A percentile compares a stretch with the other conserved stretches of the same genome.
Evolutionary conservation across 1,140 invertebrate genomes (phyloP).

Genomic region (Drosophila mauritiana): DNA sequence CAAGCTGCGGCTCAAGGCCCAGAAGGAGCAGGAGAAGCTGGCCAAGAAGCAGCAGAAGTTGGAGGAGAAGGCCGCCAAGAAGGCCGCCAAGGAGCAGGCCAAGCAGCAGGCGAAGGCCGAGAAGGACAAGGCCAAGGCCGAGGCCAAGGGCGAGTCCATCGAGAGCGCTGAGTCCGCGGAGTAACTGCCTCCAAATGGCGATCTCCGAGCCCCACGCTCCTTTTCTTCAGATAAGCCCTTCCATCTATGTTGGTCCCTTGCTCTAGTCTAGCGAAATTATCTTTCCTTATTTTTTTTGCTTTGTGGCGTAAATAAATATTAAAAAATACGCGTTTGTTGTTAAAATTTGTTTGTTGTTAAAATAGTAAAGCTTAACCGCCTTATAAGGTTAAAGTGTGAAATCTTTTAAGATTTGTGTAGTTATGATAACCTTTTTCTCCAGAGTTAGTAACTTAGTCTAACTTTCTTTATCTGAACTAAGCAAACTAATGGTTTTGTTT

Average conservation of each 20-base stretch:
- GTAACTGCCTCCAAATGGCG: not conserved
- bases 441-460: not conserved
- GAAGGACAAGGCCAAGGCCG: constrained; percentile 46
- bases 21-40: constrained; percentile 64
- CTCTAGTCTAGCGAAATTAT: constrained; percentile 54
- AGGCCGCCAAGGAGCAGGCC: constrained; percentile 69
- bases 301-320: constrained; percentile 32
- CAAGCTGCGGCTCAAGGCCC: constrained; percentile 62
- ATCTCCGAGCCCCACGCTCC: not conserved
- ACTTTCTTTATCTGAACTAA: not conserved
- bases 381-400: constrained; percentile 8
- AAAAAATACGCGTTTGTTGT: not conserved
- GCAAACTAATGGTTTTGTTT: constrained; percentile 1
- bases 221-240: not conserved
- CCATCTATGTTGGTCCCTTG: constrained; percentile 36
- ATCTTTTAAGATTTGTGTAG: not conserved
- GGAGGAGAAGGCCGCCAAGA: constrained; percentile 66
- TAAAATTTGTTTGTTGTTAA: no score
- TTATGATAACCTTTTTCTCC: not conserved
- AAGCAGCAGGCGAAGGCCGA: constrained; percentile 68
- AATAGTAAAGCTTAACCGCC: not conserved
- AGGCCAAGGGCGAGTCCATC: constrained; percentile 46
- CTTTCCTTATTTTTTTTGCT: constrained; percentile 21
- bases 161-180: constrained; percentile 63
- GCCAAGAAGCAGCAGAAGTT: constrained; percentile 70